phyloP scores from a whole-genome alignment of 2,797 vertebrate genomes.

The Esox masquinongy region DNA sequence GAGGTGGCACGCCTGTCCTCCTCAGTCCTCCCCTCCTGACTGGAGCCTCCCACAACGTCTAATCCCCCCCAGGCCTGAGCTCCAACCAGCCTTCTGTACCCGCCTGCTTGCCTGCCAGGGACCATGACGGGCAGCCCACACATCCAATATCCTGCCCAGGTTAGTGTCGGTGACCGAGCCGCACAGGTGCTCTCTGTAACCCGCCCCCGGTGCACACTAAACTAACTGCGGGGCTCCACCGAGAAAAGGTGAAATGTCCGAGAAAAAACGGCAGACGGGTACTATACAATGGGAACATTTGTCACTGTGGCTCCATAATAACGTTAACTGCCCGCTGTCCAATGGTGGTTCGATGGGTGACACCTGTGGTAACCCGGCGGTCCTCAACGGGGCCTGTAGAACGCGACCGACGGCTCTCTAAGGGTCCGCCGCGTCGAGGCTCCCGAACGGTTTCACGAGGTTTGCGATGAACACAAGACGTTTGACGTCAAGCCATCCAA shows the following conservation, averaged over 20 bases:
- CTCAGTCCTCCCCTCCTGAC: not conserved
- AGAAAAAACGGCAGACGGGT: not conserved
- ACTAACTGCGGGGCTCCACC: not conserved
- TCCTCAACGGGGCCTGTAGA: not conserved
- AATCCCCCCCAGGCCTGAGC: not conserved
- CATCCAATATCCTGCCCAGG: not conserved
- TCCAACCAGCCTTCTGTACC: not conserved
- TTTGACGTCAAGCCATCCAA: not conserved
- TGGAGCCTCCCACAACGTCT: not conserved
- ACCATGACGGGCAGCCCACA: not conserved
- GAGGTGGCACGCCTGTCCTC: conserved; percentile 46
- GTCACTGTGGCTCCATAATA: not conserved
- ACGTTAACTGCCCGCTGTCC: not conserved
- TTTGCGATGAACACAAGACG: not conserved
- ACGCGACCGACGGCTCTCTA: not conserved
- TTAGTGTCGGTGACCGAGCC: not conserved
- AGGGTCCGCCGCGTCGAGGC: not conserved
- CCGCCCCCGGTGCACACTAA: not conserved
- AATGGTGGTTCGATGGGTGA: not conserved
- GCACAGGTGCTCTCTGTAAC: not conserved
- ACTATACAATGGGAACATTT: not conserved
- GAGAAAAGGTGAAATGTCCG: too few relatives aligned
- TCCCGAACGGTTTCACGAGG: not conserved
- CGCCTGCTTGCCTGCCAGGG: not conserved
- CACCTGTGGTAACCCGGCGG: not conserved